Evolutionary conservation across 2,888 invertebrate genomes (phyloP).

Genomic region (Phortica okadai): DNA sequence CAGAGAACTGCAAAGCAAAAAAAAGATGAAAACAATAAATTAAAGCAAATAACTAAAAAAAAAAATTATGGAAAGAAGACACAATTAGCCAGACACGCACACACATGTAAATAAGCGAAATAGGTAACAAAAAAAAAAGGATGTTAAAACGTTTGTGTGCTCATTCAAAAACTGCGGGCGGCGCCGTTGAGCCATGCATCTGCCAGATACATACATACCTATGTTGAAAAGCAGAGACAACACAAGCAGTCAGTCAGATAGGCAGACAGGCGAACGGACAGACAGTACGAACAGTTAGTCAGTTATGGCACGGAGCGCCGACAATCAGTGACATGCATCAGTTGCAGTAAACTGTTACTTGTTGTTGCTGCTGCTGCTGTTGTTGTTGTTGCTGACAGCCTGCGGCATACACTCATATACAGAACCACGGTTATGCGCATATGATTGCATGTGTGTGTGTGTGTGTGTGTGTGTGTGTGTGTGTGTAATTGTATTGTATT

Average conservation of each 20-base stretch:
- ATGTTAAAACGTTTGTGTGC: background rate
- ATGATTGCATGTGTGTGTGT: constrained; percentile 34
- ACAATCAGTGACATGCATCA: constrained; percentile 32
- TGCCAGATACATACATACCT: constrained; percentile 22
- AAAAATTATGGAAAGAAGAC: background rate
- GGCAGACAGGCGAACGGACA: background rate
- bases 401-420: constrained; percentile 5
- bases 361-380: constrained; percentile 40
- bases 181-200: background rate
- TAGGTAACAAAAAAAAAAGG: background rate
- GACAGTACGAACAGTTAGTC: constrained; percentile 9
- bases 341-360: constrained; percentile 21
- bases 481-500: constrained; percentile 45
- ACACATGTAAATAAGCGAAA: constrained; percentile 2
- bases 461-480: constrained; percentile 53
- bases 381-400: constrained; percentile 26
- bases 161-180: constrained; percentile 24
- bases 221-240: background rate
- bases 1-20: background rate
- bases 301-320: constrained; percentile 5
- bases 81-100: constrained; percentile 12
- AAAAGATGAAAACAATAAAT: too few relatives aligned
- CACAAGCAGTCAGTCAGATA: background rate
- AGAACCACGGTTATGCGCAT: background rate
- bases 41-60: background rate